Evolutionary conservation across 1,140 invertebrate species (phyloP), one percentile per base, ranked within the genome.

Genomic region (Drosophila equinoxialis): DNA sequence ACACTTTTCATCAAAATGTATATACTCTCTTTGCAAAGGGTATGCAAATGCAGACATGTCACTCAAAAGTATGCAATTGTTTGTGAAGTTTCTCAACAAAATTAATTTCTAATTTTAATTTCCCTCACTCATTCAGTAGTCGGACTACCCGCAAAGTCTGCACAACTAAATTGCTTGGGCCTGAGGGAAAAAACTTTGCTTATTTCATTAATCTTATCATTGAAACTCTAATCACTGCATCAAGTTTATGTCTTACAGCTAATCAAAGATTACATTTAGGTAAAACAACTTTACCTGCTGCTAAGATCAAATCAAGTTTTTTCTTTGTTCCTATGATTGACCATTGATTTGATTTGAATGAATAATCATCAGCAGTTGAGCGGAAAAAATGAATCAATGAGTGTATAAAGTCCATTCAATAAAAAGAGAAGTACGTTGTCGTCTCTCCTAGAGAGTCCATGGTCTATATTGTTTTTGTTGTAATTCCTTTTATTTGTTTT

Each of bases 341-440:
- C 45, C 45, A 51, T 51, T 51, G 45, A 51, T 51, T 51, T 51
- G 45, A 51, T 51, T 51, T 51, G 45, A 23, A 51, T 51, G 45
- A 51, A 51, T 51, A 51, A 51, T 51, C 45, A 51, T 51, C 17
- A 51, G 45, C 45, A 51, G 45, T 51, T 51, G 45, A 51, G 45
- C 45, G 10, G 45, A 51, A 51, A 51, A 51, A 51, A 23, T 51
- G 45, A 51, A 58, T 58, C 23, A 33, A 58, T 58, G 55, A 30
- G 33, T 58, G 17, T 45, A 20, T 60, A 68, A 68, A 45, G 42
- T 11, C 54, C 10, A 39, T 65, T 77, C 42, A 62, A 71, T 61
- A n/a, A 51, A 51, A 20, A 11, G 45, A 23, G 8, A n/a, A 51
- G 45, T 51, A 4, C 8, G 17, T 35, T 6, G 11, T 39, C 4